Conservation (phyloP, 2,797 vertebrate genomes). For the Amniataba percoides region DNA sequence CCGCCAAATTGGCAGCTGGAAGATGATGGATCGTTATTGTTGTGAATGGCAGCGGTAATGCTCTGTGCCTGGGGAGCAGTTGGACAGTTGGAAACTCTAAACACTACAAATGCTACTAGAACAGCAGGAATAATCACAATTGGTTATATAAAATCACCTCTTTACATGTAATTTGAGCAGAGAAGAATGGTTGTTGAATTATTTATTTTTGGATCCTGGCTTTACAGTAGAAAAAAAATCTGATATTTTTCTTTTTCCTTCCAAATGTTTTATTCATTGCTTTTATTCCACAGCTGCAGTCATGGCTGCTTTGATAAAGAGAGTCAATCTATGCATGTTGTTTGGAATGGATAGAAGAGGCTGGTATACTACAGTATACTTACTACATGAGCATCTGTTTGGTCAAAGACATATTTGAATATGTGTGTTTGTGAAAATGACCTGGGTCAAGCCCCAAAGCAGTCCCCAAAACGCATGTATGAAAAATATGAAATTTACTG, state of each 20-base stretch:
- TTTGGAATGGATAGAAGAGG: conserved; percentile 37
- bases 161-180: conserved; percentile 58
- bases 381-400: conserved; percentile 2
- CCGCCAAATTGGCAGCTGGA: conserved; percentile 61
- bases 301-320: conserved; percentile 17
- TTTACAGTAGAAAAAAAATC: conserved; percentile 31
- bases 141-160: conserved; percentile 49
- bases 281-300: conserved; percentile 23
- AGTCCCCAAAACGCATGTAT: not conserved
- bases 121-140: conserved; percentile 41
- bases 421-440: conserved; percentile 1
- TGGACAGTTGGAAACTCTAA: conserved; percentile 40
- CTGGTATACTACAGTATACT: not conserved
- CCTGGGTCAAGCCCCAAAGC: not conserved
- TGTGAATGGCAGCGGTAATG: conserved; percentile 57
- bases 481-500: not conserved
- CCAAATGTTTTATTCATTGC: conserved; percentile 54
- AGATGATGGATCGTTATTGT: conserved; percentile 63
- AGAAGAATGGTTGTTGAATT: conserved; percentile 54
- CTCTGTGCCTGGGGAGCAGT: conserved; percentile 37
- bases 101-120: conserved; percentile 32
- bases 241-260: conserved; percentile 11
- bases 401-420: not conserved
- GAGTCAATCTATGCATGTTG: not conserved
- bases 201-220: conserved; percentile 46